Evolutionary conservation across 2,797 vertebrate species (phyloP).

Genomic region (Hoplostethus mediterraneus): DNA sequence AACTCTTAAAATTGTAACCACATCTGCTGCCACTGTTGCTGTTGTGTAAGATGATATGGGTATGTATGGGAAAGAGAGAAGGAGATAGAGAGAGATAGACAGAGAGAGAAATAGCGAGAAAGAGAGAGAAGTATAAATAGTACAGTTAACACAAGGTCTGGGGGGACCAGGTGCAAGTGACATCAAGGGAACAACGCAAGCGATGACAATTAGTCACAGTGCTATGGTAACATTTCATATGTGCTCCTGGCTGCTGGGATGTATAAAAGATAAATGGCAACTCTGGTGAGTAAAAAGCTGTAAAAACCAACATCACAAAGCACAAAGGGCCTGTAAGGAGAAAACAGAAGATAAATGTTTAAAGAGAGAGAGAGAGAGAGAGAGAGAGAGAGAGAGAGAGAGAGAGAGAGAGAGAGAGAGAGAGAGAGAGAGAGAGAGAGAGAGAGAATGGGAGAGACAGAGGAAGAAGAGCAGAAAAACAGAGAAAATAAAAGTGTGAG

Average conservation of each 20-base stretch:
- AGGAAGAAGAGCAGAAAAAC: constrained; percentile 70
- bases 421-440: constrained; percentile 47
- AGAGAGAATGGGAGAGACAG: constrained; percentile 83
- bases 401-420: constrained; percentile 83
- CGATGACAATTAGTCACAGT: constrained; percentile 81
- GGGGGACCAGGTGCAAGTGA: constrained; percentile 66
- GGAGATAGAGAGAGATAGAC: constrained; percentile 30
- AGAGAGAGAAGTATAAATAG: constrained; percentile 55
- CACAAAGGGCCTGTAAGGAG: constrained; percentile 84
- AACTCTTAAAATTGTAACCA: background rate
- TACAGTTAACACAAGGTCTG: constrained; percentile 60
- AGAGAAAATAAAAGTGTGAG: constrained; percentile 76
- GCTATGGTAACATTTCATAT: constrained; percentile 74
- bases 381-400: constrained; percentile 53
- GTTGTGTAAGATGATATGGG: constrained; percentile 32
- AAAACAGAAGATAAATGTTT: constrained; percentile 88
- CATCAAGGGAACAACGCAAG: constrained; percentile 73
- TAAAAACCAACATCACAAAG: constrained; percentile 86
- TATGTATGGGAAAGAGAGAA: constrained; percentile 1
- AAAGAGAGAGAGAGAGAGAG: constrained; percentile 73
- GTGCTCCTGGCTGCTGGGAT: constrained; percentile 76
- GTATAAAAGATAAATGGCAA: constrained; percentile 86
- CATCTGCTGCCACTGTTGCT: constrained; percentile 7
- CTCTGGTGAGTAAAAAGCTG: constrained; percentile 82
- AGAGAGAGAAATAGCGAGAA: constrained; percentile 13